Evolutionary conservation across 2,113 vertebrate species (phyloP).

Genomic region (Panurus biarmicus): DNA sequence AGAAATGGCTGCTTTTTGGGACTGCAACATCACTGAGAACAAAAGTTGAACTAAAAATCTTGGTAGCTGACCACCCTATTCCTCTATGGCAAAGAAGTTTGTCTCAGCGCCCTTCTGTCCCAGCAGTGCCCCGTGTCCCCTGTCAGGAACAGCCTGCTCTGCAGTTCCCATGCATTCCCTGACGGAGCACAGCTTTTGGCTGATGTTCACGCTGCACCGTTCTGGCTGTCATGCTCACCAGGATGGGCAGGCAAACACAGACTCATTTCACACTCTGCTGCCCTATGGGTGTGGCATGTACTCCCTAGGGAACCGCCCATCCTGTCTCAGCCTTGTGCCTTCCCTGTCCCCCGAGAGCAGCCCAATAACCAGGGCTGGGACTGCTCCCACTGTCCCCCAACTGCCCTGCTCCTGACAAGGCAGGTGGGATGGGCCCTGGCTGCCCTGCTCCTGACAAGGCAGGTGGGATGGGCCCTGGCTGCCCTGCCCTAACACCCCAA

Average conservation of each 20-base stretch:
- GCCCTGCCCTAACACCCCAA: background rate
- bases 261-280: background rate
- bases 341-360: background rate
- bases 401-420: background rate
- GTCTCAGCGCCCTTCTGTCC: background rate
- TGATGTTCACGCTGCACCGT: rapidly evolving
- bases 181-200: background rate
- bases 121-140: background rate
- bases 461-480: background rate
- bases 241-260: background rate
- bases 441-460: background rate
- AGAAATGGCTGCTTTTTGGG: background rate
- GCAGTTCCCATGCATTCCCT: too few species aligned
- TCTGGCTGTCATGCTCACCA: background rate
- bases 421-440: background rate
- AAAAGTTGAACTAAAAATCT: background rate
- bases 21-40: background rate
- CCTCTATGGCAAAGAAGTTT: background rate
- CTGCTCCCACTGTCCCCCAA: rapidly evolving
- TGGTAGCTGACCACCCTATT: background rate
- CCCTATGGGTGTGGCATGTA: rapidly evolving
- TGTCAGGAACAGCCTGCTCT: rapidly evolving
- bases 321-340: background rate
- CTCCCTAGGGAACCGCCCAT: background rate
- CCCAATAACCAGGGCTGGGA: background rate